phyloP scores from a whole-genome alignment of 2,888 invertebrate genomes.

The Zeuzera pyrina region DNA sequence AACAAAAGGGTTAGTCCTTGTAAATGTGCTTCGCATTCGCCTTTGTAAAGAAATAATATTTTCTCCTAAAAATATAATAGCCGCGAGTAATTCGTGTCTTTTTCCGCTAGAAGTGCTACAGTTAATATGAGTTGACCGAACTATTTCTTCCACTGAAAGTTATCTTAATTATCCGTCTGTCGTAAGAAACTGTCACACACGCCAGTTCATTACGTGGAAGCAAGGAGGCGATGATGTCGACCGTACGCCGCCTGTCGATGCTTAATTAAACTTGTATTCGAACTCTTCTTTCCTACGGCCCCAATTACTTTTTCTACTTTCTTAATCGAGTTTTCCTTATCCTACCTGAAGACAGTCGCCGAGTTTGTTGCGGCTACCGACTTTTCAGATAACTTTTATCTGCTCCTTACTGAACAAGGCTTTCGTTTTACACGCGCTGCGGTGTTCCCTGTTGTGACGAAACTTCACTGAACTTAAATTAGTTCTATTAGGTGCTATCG shows the following conservation, averaged over 20 bases:
- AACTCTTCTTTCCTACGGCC: conserved; percentile 28
- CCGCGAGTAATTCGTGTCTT: no score
- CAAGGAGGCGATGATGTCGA: background rate
- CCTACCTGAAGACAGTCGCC: conserved; percentile 52
- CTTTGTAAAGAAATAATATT: no score
- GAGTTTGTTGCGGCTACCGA: conserved; percentile 50
- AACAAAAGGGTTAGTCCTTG: no score
- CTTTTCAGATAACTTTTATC: conserved; percentile 53
- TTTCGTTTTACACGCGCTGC: conserved; percentile 39
- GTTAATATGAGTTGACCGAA: no score
- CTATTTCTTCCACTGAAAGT: background rate
- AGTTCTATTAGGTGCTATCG: conserved; percentile 33
- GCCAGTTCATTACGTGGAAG: background rate
- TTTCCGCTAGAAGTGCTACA: no score
- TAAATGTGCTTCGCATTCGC: no score
- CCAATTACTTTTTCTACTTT: conserved; percentile 52
- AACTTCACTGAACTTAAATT: conserved; percentile 43
- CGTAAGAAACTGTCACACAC: background rate
- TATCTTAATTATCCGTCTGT: background rate
- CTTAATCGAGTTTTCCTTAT: conserved; percentile 58
- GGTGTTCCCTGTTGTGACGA: conserved; percentile 31
- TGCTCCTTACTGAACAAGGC: conserved; percentile 42
- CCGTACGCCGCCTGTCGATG: conserved; percentile 16
- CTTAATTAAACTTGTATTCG: conserved; percentile 35
- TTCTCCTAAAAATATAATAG: no score